Percentiles rank a stretch among this genome's conserved stretches.
Conservation (phyloP, 1,140 invertebrate species). For the Arion vulgaris region DNA sequence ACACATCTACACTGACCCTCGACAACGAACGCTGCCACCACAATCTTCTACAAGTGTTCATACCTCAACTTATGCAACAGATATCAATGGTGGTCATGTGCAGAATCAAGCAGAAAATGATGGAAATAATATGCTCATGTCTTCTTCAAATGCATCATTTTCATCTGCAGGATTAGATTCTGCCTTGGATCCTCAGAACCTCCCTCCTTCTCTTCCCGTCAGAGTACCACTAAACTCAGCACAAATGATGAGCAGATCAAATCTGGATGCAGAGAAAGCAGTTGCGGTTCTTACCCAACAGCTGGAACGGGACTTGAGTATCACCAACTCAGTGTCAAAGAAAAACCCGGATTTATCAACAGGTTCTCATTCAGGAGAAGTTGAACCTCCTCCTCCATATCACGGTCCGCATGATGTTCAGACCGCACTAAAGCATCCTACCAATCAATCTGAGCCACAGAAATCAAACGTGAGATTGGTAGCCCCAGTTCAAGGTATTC, state of each 20-base stretch:
- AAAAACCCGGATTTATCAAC: constrained; percentile 49
- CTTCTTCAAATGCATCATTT: not conserved
- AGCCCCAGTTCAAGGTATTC: constrained; percentile 51
- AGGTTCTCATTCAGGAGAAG: not conserved
- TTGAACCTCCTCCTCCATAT: constrained; percentile 69
- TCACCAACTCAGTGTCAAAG: constrained; percentile 44
- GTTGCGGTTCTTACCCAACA: constrained; percentile 72
- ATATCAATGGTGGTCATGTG: not conserved
- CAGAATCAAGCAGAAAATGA: constrained; percentile 34
- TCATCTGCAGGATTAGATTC: not conserved
- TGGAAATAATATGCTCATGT: not conserved
- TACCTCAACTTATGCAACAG: constrained; percentile 15
- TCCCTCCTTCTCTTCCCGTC: constrained; percentile 55
- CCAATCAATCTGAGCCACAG: constrained; percentile 36
- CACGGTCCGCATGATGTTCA: constrained; percentile 70
- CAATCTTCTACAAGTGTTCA: constrained; percentile 35
- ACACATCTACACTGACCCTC: constrained; percentile 56
- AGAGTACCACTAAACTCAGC: constrained; percentile 74
- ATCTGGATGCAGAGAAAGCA: constrained; percentile 71
- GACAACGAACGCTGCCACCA: constrained; percentile 49
- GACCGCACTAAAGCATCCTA: constrained; percentile 46
- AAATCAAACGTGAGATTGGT: constrained; percentile 42
- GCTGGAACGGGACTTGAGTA: constrained; percentile 68
- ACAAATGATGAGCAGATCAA: constrained; percentile 41
- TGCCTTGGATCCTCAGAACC: not conserved